A percentile compares a stretch with the other conserved stretches of the same genome.
These are phyloP conservation scores for Passer domesticus DNA, from an alignment of 2,113 vertebrate genomes.

Conservation along the genomic window DNA sequence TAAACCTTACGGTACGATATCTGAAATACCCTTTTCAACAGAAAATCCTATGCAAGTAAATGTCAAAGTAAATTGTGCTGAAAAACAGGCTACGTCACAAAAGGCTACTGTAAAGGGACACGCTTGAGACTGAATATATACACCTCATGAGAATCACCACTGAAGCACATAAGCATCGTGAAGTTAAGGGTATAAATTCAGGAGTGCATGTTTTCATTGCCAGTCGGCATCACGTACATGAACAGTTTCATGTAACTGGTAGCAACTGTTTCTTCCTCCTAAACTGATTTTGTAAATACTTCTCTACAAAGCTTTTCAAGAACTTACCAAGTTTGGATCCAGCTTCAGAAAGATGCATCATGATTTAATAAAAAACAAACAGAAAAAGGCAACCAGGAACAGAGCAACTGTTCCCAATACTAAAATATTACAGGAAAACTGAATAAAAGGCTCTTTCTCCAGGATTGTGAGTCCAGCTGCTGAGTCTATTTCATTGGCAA, in stretches of 20 bases:
- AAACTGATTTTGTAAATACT: background rate
- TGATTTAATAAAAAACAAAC: background rate
- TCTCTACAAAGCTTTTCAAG: background rate
- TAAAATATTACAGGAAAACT: background rate
- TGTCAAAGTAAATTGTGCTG: background rate
- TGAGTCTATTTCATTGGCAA: background rate
- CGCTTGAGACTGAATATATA: background rate
- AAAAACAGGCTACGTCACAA: background rate
- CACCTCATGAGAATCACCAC: background rate
- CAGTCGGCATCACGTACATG: background rate
- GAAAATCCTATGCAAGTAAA: background rate
- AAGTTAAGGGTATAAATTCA: background rate
- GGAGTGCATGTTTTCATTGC: background rate
- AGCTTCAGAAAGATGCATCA: background rate
- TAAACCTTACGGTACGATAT: background rate
- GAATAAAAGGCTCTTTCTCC: background rate
- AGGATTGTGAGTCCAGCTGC: fast-evolving
- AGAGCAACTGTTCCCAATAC: background rate
- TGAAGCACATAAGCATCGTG: background rate
- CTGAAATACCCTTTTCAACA: constrained; percentile 35
- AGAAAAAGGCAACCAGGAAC: no score
- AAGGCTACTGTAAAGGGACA: background rate
- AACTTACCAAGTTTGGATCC: background rate
- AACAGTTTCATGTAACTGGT: background rate
- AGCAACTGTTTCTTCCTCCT: background rate